Base-by-base conservation (phyloP, 2,113 vertebrate species). In the Anthoscopus minutus region DNA sequence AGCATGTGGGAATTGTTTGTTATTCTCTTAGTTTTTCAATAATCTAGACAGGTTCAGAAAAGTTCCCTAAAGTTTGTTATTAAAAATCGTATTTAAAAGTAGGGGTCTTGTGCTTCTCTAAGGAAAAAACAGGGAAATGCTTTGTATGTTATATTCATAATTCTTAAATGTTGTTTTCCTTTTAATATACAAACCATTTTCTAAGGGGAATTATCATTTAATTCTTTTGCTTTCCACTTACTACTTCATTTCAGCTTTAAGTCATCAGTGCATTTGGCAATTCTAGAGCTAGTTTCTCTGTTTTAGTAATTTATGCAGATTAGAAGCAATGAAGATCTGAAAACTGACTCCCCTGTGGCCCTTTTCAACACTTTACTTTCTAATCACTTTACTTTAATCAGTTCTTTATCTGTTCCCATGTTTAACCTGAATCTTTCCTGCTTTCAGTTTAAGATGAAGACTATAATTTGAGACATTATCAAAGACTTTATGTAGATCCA, bases 371-470 rank as follows among this genome's bases (percentile, higher is more conserved):
- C 94, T 96, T 96, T 60, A 81, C 90, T 95, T 95, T 96, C 69
- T 94, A 96, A 96, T 94, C 94, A 95, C 86, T 96, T 94, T 83
- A 82, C 92, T 97, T 94, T 92, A 96, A 97, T 97, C 91, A 97
- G 92, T 95, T 95, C 89, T 96, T 95, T 96, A 92, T 94, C 86
- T 92, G 61, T 86, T 96, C 80, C 77, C 69, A 56, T 95, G 92
- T 96, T 96, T 91, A 96, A 96, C 92, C 91, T 96, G 92, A 86
- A 56, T 96, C 51, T 91, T 91, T 71, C 77, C 57, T 94, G 86
- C 56, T 88, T 96, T 95, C 83, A 67, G 69, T 94, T 94, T 90
- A 92, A 96, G 60, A 96, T 89, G 72, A 94, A 60, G 82, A 78
- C 37, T 84, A 60, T 81, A 30, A 89, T 94, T 95, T 93, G 64